Percentiles rank a stretch among this genome's conserved stretches.
phyloP scores from a whole-genome alignment of 2,113 vertebrate genomes.

The Nipponia nippon region DNA sequence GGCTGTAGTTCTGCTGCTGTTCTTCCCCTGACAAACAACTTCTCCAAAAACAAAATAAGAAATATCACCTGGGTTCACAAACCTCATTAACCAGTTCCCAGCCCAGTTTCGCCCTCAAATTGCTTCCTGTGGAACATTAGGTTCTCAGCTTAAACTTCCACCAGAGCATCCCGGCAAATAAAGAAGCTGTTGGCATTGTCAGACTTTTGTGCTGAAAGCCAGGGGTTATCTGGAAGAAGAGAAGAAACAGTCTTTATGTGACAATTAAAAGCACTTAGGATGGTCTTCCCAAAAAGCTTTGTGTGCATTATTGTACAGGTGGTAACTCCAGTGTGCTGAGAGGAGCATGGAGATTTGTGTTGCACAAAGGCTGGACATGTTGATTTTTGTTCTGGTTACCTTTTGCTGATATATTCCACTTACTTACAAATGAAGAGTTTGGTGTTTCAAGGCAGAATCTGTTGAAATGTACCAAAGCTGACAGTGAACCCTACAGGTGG shows the following conservation, averaged over 20 bases:
- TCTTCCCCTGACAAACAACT: constrained; percentile 71
- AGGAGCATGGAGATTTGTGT: not conserved
- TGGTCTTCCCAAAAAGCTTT: not conserved
- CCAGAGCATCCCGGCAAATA: not conserved
- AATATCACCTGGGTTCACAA: constrained; percentile 51
- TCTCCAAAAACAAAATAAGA: constrained; percentile 60
- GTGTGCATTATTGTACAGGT: rapidly evolving
- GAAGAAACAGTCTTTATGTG: not conserved
- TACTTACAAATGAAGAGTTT: not conserved
- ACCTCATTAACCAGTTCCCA: not conserved
- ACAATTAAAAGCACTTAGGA: not conserved
- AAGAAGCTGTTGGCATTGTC: not conserved
- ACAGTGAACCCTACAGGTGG: not conserved
- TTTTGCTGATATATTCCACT: not conserved
- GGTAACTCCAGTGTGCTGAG: not conserved
- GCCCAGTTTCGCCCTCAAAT: not conserved
- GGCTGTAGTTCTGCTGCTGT: constrained; percentile 67
- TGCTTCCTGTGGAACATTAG: not conserved
- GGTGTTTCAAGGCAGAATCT: not conserved
- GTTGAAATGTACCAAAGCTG: not conserved
- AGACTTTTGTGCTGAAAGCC: not conserved
- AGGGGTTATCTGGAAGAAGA: not conserved
- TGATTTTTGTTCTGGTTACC: not conserved
- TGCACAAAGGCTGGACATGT: not conserved
- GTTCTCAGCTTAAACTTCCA: not conserved